Evolutionary conservation across 2,797 vertebrate species (phyloP).

Genomic region (Neostethus bicornis): DNA sequence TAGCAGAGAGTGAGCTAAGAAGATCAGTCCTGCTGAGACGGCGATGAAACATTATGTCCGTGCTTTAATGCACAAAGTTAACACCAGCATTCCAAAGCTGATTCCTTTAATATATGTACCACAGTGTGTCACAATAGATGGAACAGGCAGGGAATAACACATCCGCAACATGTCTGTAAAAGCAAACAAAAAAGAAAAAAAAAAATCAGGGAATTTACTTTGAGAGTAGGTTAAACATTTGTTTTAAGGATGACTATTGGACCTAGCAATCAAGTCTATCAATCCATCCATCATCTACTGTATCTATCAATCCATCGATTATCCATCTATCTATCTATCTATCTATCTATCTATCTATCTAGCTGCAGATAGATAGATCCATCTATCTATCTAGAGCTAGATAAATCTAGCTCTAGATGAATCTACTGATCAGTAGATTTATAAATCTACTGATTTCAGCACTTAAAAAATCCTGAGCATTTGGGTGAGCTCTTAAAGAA

Average conservation of each 20-base stretch:
- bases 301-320: too few species aligned
- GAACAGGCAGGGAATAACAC: constrained; percentile 31
- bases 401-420: too few species aligned
- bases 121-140: constrained; percentile 38
- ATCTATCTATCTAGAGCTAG: too few species aligned
- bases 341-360: too few species aligned
- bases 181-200: constrained; percentile 7
- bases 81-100: constrained; percentile 72
- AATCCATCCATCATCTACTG: too few species aligned
- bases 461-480: too few species aligned
- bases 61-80: constrained; percentile 64
- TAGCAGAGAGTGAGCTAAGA: constrained; percentile 81
- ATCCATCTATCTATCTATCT: too few species aligned
- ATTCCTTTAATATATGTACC: constrained; percentile 52
- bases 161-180: constrained; percentile 11
- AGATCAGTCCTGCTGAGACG: constrained; percentile 73
- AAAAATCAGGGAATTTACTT: neutral
- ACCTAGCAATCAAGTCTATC: too few species aligned
- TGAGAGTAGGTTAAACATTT: neutral
- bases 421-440: too few species aligned
- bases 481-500: too few species aligned
- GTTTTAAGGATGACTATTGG: constrained; percentile 10
- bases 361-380: too few species aligned
- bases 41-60: constrained; percentile 73
- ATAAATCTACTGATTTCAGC: too few species aligned